Conservation (phyloP, 2,797 vertebrate genomes). For the Thamnophis elegans region DNA sequence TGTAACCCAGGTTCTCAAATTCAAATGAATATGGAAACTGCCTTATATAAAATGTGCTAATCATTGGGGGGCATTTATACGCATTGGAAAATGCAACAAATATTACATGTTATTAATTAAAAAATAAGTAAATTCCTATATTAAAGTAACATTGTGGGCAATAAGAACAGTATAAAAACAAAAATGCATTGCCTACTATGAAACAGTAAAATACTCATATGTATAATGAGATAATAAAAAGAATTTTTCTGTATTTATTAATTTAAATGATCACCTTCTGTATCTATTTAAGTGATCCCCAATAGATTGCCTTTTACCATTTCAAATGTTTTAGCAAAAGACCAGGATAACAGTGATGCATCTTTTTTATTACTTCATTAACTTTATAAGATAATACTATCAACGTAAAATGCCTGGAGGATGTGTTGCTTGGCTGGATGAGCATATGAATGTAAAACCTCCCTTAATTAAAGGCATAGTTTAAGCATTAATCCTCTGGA, state of each 20-base stretch:
- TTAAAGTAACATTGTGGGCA: not conserved
- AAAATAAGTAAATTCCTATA: not conserved
- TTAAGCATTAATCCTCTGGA: not conserved
- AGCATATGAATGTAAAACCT: not conserved
- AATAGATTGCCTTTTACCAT: not conserved
- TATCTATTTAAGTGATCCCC: not conserved
- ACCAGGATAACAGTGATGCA: not conserved
- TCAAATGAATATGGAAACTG: not conserved
- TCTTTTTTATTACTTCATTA: not conserved
- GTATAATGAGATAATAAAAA: not conserved
- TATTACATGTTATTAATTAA: not conserved
- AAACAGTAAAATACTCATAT: not conserved
- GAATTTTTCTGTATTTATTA: not conserved
- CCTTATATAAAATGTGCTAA: not conserved
- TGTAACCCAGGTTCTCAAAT: not conserved
- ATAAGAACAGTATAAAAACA: not conserved
- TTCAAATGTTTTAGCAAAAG: not conserved
- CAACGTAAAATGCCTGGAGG: not conserved
- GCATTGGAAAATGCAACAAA: not conserved
- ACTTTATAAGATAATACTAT: not conserved
- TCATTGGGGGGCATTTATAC: not conserved
- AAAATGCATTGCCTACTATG: not conserved
- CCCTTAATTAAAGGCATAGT: not conserved
- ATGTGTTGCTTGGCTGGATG: not conserved
- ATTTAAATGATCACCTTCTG: not conserved